Conservation (phyloP, 2,113 vertebrate genomes). For the Odontesthes bonariensis region DNA sequence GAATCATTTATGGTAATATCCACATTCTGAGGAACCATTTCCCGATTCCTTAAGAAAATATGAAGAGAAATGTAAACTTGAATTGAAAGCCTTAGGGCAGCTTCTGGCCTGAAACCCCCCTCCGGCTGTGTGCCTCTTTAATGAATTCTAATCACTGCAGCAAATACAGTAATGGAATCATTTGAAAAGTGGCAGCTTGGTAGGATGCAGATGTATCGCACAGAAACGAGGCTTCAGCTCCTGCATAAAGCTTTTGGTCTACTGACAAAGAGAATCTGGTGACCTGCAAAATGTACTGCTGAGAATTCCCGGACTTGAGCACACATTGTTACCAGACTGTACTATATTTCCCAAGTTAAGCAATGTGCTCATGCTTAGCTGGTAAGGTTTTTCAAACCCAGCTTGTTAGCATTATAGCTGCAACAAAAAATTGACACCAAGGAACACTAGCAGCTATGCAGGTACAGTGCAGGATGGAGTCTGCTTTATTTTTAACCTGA, state of each 20-base stretch:
- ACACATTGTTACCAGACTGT: constrained; percentile 43
- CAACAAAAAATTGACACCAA: constrained; percentile 48
- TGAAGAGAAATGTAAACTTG: constrained; percentile 4
- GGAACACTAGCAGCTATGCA: constrained; percentile 26
- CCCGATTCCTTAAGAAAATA: not conserved
- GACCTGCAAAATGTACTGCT: constrained; percentile 46
- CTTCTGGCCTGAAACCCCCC: not conserved
- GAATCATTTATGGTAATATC: not conserved
- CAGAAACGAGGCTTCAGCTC: constrained; percentile 19
- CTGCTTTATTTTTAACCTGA: constrained; percentile 61
- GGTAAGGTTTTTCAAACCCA: not conserved
- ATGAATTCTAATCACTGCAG: constrained; percentile 16
- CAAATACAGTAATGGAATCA: constrained; percentile 21
- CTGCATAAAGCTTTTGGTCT: constrained; percentile 32
- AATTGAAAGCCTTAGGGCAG: not conserved
- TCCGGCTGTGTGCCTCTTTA: not conserved
- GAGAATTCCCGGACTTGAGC: constrained; percentile 45
- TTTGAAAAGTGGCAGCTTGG: constrained; percentile 5
- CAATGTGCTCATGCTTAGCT: constrained; percentile 14
- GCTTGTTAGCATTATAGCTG: not conserved
- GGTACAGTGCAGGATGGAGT: constrained; percentile 30
- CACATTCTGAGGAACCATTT: not conserved
- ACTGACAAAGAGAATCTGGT: constrained; percentile 18
- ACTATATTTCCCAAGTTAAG: constrained; percentile 9
- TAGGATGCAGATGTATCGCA: not conserved